phyloP scores from a whole-genome alignment of 2,113 vertebrate species.

The Pelvicachromis taeniatus region DNA sequence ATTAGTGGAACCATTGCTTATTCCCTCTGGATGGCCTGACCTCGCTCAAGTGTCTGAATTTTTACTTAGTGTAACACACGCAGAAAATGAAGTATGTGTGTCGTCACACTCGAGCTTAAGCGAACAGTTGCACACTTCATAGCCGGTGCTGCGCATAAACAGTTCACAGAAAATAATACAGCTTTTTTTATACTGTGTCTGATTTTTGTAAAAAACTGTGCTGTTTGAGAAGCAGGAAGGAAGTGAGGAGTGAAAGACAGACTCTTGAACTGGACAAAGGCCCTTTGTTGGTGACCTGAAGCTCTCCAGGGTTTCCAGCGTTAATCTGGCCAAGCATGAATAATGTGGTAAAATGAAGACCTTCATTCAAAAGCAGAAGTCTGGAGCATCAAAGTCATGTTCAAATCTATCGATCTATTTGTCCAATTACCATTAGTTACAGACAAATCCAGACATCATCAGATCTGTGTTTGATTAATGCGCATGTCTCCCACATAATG shows the following conservation, averaged over 20 bases:
- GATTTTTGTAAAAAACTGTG: conserved; percentile 70
- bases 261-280: conserved; percentile 83
- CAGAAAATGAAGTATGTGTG: conserved; percentile 24
- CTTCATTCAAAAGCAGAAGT: conserved; percentile 54
- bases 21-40: conserved; percentile 83
- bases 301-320: conserved; percentile 53
- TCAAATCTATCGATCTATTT: conserved; percentile 66
- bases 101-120: not conserved
- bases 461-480: conserved; percentile 29
- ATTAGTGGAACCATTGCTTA: conserved; percentile 88
- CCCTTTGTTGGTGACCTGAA: conserved; percentile 80
- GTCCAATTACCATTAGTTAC: conserved; percentile 65
- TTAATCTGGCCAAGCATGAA: conserved; percentile 43
- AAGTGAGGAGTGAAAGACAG: conserved; percentile 54
- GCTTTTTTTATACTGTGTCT: conserved; percentile 73
- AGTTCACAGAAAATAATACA: conserved; percentile 66
- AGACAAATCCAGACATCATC: conserved; percentile 56
- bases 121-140: conserved; percentile 79
- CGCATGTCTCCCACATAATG: conserved; percentile 7
- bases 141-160: conserved; percentile 75
- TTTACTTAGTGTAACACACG: conserved; percentile 39
- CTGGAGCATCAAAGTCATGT: conserved; percentile 68
- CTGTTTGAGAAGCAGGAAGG: conserved; percentile 57
- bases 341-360: conserved; percentile 56
- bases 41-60: conserved; percentile 83